phyloP scores from a whole-genome alignment of 2,113 vertebrate genomes.

The Ascaphus truei region DNA sequence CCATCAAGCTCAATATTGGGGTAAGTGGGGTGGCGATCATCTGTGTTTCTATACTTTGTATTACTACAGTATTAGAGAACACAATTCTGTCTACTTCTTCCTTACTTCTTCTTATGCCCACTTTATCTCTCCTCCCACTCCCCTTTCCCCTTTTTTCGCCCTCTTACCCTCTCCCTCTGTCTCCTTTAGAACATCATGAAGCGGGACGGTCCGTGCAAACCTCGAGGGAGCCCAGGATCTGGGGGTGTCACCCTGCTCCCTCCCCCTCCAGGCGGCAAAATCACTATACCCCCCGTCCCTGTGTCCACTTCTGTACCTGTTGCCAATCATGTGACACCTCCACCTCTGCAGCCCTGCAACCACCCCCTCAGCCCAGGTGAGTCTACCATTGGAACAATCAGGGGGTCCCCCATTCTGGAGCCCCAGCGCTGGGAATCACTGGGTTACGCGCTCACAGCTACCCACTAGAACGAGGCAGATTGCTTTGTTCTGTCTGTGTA shows the following conservation, averaged over 20 bases:
- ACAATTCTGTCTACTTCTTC: background rate
- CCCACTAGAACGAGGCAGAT: no score
- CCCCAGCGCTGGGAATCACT: no score
- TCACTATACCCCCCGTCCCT: conserved; percentile 64
- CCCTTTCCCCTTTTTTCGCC: background rate
- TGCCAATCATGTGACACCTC: conserved; percentile 67
- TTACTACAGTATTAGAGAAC: background rate
- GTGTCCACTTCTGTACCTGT: conserved; percentile 66
- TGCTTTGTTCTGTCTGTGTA: no score
- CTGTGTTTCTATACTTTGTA: background rate
- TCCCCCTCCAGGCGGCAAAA: conserved; percentile 84
- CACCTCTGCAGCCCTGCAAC: conserved; percentile 60
- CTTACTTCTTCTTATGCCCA: no score
- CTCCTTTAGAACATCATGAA: conserved; percentile 72
- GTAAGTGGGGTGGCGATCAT: no score
- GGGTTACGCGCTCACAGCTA: no score
- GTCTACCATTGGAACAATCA: no score
- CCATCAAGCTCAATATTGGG: conserved; percentile 94
- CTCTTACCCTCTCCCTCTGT: fast-evolving
- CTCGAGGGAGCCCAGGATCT: conserved; percentile 64
- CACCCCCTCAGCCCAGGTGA: conserved; percentile 65
- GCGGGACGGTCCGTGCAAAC: conserved; percentile 70
- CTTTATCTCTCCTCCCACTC: background rate
- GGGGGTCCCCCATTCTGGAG: no score
- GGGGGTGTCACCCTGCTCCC: conserved; percentile 82